Conservation (phyloP, 2,797 vertebrate genomes). For the Notoglanidium macrostoma region DNA sequence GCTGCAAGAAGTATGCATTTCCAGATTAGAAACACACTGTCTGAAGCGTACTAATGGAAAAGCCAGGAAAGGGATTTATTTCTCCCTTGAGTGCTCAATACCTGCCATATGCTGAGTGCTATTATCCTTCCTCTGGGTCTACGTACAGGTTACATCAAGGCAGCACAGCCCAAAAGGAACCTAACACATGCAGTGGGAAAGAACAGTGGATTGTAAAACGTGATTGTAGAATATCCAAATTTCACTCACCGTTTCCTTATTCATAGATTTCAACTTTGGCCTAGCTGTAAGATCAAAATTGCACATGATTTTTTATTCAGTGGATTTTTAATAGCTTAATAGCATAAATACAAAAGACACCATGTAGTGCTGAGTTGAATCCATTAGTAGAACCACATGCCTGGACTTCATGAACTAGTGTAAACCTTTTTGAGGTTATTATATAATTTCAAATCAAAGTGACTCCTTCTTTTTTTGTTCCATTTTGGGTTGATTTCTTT, state of each 20-base stretch:
- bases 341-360: background rate
- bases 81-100: background rate
- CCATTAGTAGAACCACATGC: background rate
- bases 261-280: background rate
- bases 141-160: slow-evolving; percentile 27
- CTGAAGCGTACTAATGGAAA: background rate
- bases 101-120: slow-evolving; percentile 19
- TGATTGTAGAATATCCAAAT: background rate
- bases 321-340: background rate
- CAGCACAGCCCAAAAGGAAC: background rate
- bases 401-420: background rate
- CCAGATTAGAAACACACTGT: background rate
- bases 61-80: slow-evolving; percentile 8
- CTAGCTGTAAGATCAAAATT: background rate
- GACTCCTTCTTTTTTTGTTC: background rate
- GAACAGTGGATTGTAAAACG: slow-evolving; percentile 14
- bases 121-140: slow-evolving; percentile 26
- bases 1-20: slow-evolving; percentile 6
- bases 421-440: background rate
- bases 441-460: background rate
- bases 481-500: background rate
- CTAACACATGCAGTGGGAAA: slow-evolving; percentile 21
- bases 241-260: background rate
- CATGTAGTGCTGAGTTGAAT: background rate
- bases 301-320: background rate